Conservation (phyloP, 2,113 vertebrate species). For the Erythrocercus mccallii region DNA sequence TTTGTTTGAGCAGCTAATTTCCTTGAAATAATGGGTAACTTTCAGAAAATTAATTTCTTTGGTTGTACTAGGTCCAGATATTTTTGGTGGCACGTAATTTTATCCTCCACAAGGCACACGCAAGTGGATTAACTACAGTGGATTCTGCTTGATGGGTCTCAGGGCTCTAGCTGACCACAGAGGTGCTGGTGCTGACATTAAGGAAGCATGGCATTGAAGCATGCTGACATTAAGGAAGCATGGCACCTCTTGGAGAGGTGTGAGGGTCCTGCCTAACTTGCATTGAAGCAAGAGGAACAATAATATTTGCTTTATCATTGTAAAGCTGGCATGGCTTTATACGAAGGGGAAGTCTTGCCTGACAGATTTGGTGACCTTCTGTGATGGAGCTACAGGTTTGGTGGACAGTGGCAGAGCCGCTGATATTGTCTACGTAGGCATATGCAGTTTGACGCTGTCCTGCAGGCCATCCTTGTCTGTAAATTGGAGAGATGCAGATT, state of each 20-base stretch:
- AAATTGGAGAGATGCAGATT: neutral
- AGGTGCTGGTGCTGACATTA: neutral
- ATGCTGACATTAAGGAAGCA: neutral
- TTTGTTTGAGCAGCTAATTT: neutral
- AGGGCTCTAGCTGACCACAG: neutral
- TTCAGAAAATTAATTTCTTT: neutral
- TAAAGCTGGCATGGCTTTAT: neutral
- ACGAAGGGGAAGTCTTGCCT: neutral
- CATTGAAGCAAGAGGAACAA: neutral
- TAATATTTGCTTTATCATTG: neutral
- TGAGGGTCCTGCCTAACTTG: neutral
- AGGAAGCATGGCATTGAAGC: neutral
- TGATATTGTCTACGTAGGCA: rapidly evolving
- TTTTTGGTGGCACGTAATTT: neutral
- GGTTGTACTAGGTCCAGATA: neutral
- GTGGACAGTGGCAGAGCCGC: neutral
- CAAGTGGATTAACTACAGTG: neutral
- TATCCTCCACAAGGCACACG: neutral
- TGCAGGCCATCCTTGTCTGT: neutral
- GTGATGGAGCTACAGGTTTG: neutral
- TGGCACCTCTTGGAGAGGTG: neutral
- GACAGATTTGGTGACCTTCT: neutral
- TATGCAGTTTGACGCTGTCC: neutral
- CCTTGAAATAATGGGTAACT: neutral
- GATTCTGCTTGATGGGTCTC: neutral